Evolutionary conservation across 2,113 vertebrate genomes (phyloP).

Genomic region (Antigone vipio): DNA sequence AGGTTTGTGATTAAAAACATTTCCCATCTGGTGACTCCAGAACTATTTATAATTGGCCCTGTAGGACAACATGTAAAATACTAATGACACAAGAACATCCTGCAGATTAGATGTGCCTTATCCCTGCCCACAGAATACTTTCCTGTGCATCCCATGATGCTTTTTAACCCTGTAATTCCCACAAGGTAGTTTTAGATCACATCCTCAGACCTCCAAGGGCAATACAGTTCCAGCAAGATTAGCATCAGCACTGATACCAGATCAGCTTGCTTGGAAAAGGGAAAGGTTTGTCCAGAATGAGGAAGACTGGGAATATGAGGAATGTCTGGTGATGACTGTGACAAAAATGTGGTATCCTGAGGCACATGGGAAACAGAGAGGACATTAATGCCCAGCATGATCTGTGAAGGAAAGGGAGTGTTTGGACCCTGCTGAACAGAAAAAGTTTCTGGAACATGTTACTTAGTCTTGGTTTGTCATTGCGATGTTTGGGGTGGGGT

Average conservation of each 20-base stretch:
- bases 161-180: background rate
- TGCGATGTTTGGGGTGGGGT: fast-evolving
- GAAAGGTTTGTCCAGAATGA: background rate
- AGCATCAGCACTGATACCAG: background rate
- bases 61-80: background rate
- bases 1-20: background rate
- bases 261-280: background rate
- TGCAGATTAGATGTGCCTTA: background rate
- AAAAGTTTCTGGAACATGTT: background rate
- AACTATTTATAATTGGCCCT: background rate
- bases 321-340: background rate
- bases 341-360: background rate
- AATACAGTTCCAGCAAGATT: background rate
- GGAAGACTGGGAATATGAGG: background rate
- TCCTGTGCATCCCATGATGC: background rate
- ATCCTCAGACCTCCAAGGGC: background rate
- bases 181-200: background rate
- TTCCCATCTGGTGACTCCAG: background rate
- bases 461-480: background rate
- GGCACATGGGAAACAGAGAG: background rate
- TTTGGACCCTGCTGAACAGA: background rate
- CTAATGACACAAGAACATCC: background rate
- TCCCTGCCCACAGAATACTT: background rate
- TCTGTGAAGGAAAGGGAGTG: background rate
- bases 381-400: background rate